Evolutionary conservation across 2,113 vertebrate species (phyloP).

Genomic region (Saguinus midas): DNA sequence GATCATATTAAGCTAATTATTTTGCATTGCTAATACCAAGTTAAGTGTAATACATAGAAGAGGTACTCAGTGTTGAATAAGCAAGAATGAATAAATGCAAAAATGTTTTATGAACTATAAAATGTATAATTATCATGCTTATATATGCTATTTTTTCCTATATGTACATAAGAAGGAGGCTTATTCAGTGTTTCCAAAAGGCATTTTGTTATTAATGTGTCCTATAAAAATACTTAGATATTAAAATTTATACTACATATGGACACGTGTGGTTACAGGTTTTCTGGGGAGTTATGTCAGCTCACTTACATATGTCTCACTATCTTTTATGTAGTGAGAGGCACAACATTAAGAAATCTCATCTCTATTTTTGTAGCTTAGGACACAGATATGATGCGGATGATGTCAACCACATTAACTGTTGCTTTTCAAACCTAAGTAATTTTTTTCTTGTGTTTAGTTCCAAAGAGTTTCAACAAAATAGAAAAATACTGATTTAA

Average conservation of each 20-base stretch:
- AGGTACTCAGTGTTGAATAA: background rate
- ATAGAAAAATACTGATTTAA: constrained; percentile 16
- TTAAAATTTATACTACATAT: background rate
- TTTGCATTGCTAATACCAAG: background rate
- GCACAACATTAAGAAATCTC: background rate
- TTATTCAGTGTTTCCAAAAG: background rate
- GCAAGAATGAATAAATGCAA: background rate
- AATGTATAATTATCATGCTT: background rate
- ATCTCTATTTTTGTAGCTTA: background rate
- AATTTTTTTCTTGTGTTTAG: constrained; percentile 27
- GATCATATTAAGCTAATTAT: background rate
- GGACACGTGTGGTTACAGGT: background rate
- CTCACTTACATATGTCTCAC: background rate
- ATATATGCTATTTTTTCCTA: background rate
- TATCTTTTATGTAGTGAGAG: background rate
- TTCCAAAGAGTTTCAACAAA: constrained; percentile 17
- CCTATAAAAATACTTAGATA: background rate
- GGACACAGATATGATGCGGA: background rate
- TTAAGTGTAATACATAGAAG: background rate
- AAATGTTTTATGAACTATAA: background rate
- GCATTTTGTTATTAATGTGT: background rate
- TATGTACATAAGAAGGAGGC: background rate
- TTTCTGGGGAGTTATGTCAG: background rate
- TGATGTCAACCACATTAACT: background rate
- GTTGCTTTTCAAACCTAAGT: background rate